Evolutionary conservation across 2,888 invertebrate genomes (phyloP).

Genomic region (Zygaena filipendulae): DNA sequence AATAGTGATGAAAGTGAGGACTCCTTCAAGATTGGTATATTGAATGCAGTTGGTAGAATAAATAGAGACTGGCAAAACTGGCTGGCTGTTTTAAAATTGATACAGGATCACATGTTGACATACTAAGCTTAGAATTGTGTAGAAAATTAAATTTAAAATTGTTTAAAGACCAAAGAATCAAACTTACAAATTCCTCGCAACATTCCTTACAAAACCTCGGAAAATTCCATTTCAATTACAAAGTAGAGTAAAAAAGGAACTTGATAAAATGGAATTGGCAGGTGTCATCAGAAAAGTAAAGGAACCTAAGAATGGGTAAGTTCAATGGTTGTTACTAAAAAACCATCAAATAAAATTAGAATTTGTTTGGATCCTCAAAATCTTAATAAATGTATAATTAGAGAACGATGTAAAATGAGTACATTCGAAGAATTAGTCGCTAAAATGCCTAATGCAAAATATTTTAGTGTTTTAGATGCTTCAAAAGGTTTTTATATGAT

Average conservation of each 20-base stretch:
- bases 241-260: slow-evolving; percentile 1
- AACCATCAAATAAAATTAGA: neutral
- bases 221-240: slow-evolving; percentile 16
- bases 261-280: neutral
- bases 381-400: slow-evolving; percentile 1
- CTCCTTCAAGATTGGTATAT: slow-evolving; percentile 4
- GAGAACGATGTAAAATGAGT: neutral
- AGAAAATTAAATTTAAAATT: slow-evolving; percentile 3
- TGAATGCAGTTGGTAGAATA: neutral
- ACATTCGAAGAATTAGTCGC: slow-evolving; percentile 1
- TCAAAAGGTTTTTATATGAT: slow-evolving; percentile 10
- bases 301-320: slow-evolving; percentile 4
- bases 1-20: too few species aligned
- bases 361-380: neutral
- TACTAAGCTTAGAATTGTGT: slow-evolving; percentile 1
- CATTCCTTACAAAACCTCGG: slow-evolving; percentile 7
- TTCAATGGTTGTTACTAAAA: slow-evolving; percentile 1
- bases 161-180: slow-evolving; percentile 5
- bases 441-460: slow-evolving; percentile 4
- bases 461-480: slow-evolving; percentile 4
- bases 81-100: slow-evolving; percentile 4
- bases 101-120: slow-evolving; percentile 6
- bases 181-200: slow-evolving; percentile 1
- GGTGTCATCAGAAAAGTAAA: neutral
- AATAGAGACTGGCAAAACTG: slow-evolving; percentile 2